Base-by-base conservation (phyloP, 2,888 invertebrate species). In the Phengaris alcon region DNA sequence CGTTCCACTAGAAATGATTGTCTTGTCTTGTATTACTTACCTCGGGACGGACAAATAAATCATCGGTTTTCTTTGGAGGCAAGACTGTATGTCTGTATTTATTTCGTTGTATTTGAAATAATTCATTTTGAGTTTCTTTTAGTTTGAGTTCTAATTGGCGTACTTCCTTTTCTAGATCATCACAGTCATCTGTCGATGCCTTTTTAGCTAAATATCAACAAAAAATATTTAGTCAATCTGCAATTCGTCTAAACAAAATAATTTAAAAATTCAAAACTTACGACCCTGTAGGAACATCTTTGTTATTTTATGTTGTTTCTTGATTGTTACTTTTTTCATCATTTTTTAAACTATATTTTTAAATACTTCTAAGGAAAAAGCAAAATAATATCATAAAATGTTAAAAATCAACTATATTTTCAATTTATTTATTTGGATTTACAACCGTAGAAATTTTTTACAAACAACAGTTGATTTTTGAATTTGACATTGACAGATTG, bases 241-340 rank as follows among this genome's bases (percentile, higher is more conserved):
- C 15, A 35, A 5, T 9, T 64, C 12, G 15, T 8, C 48, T 8
- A 59, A 35, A 44, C 44, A 76, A 48, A 22, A 15, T 64, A 13
- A 10, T 15, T 68, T 68, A 13, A 64, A 72, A 57, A 35, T 54
- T 52, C 48, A 46, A 74, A 1, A 74, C 68, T 73, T 74, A 88
- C 87, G 84, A 78, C 82, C 82, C 83, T 83, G 88, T 15, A 82
- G 82, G 81, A 91, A 89, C 51, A 90, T 77, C 76, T 88, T 90
- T 0, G 88, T 86, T 35, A 91, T 88, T 82, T 89, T 91, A 44
- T 84, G 70, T 78, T 91, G 91, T 75, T 88, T 90, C 74, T 81
- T 84, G 12, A 79, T 81, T 77, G 52, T 81, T 76, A 54, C 54
- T n/a, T 46, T 69, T 9, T n/a, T 69, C 3, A 69, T n/a, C 69